Evolutionary conservation across 2,797 vertebrate genomes (phyloP), one percentile per base, ranked within the genome.

Genomic region (Cryptoprocta ferox): DNA sequence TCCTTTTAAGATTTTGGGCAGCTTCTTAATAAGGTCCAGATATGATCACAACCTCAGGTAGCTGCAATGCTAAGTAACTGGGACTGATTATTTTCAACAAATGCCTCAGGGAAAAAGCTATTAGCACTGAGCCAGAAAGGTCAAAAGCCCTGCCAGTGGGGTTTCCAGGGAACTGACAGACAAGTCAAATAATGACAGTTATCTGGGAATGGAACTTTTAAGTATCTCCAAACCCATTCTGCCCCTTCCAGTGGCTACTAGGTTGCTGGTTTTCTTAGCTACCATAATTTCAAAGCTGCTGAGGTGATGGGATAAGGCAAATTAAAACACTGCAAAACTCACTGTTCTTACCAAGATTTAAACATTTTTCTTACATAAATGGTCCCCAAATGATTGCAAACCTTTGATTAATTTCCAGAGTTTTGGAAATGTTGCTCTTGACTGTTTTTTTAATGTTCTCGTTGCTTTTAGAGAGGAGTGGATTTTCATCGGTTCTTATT

Each of bases 301-400:
- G 12, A 94, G 24, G 2, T 2, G 6, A 15, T 30, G 15, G 9
- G 32, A 95, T 32, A 71, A 2, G 59, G 18, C 28, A 92, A 90
- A 75, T 80, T 56, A 70, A 95, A 88, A 63, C 8, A 56, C 48
- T 30, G 73, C 26, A 63, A 89, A 82, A 8, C 12, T 85, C 63
- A 78, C 7, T 45, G 16, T 50, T 65, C 50, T 70, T 85, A 65
- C 37, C 6, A 80, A 86, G 24, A 79, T 15, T 61, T 39, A 71
- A 39, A 32, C 32, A 39, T 24, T 95, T 95, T 61, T 89, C 48
- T 73, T 85, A 16, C 91, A 81, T 83, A 93, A 97, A 48, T 59
- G 14, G 5, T 68, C 16, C 2, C 89, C 19, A 68, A 63, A 39
- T 89, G 76, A 73, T 68, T 48, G 11, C 6, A 96, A 80, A 35